Percentiles rank a stretch among this genome's conserved stretches.
Conservation (phyloP, 2,888 invertebrate species). For the Phasia obesa region DNA sequence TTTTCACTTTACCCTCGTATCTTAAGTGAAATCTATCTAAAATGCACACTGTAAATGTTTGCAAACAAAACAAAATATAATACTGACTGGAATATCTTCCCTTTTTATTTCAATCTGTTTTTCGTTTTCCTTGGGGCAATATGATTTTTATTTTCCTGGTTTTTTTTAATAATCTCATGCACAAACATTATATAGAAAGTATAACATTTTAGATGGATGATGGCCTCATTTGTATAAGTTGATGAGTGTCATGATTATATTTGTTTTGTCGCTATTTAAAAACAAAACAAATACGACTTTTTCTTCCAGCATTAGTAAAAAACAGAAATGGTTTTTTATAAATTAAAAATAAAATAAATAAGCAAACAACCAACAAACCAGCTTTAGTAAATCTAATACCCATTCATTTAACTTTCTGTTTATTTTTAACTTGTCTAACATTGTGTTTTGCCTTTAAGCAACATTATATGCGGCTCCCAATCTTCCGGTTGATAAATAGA, state of each 20-base stretch:
- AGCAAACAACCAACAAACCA: conserved; percentile 12
- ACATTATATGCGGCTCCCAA: conserved; percentile 55
- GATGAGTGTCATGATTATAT: conserved; percentile 73
- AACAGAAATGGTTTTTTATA: conserved; percentile 6
- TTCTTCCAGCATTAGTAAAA: background rate
- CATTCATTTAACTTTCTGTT: conserved; percentile 55
- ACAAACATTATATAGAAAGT: conserved; percentile 21
- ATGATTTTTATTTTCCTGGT: conserved; percentile 17
- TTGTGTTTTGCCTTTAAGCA: conserved; percentile 56
- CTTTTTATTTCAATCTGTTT: conserved; percentile 11
- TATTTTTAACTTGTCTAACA: conserved; percentile 55
- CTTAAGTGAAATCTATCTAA: conserved; percentile 9
- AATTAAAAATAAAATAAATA: conserved; percentile 15
- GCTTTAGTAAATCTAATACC: conserved; percentile 55
- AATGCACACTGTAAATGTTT: conserved; percentile 40
- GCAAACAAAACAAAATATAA: conserved; percentile 27
- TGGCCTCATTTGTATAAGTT: conserved; percentile 65
- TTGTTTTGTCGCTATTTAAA: conserved; percentile 73
- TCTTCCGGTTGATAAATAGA: conserved; percentile 46
- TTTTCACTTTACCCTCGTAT: background rate
- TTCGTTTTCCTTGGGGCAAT: conserved; percentile 22
- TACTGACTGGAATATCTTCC: conserved; percentile 16
- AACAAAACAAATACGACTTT: conserved; percentile 42
- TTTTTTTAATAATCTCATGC: background rate
- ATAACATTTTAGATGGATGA: conserved; percentile 36